Base-by-base conservation (phyloP, 2,888 invertebrate genomes). In the Drosophila prolongata region DNA sequence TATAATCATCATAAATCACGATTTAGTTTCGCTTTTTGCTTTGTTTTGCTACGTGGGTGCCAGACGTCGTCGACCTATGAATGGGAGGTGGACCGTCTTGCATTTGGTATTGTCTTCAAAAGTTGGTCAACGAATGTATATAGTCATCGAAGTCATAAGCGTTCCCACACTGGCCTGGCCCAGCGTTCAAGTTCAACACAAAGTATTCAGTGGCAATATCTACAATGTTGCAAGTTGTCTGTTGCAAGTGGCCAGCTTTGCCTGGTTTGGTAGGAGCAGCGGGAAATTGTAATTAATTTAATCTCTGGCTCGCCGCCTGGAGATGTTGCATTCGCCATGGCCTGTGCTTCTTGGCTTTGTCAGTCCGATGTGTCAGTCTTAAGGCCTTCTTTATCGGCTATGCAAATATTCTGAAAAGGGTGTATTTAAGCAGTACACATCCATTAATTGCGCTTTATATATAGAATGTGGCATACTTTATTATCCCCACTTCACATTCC, bases 1-100 rank as follows among this genome's bases (percentile, higher is more conserved):
- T 75, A 70, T 76, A 75, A 75, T 75, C 74, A 75, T 75, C 62
- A 75, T 75, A 75, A 75, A 75, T 76, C 76, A 76, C 76, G 75
- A 75, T 75, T 74, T 74, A 76, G 73, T 74, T 74, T 70, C 76
- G 70, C 75, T 57, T 71, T 72, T 73, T 19, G 43, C 37, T 50
- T 70, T 70, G 49, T 70, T 70, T 38, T 57, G 19, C 14, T 40
- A 64, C 65, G 68, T 65, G 65, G 65, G 65, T 65, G 65, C 65
- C 68, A 38, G 65, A n/a, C 65, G 46, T 24, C 61, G 61, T 14
- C 60, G 46, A 47, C 65, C 65, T 53, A 40, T 30, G 57, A 58
- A 54, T 30, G 42, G 42, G 53, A 27, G 53, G 40, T 40, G 53
- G 53, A 42, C 53, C 57, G 19, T 58, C 40, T 61, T 61, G 46